Base-by-base conservation (phyloP, 2,113 vertebrate species). In the Vulpes ferrilata region DNA sequence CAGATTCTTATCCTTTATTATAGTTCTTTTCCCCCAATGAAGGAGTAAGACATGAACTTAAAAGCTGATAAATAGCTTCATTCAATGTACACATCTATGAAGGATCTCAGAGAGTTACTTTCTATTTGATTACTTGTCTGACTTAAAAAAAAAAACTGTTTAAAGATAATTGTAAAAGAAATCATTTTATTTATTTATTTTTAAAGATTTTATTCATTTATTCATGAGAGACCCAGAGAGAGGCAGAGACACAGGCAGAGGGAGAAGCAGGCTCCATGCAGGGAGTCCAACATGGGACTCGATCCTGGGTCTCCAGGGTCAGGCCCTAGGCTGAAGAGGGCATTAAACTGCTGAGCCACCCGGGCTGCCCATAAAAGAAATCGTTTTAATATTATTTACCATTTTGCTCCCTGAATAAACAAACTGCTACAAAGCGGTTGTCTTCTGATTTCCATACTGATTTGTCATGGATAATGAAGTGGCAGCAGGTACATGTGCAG, bases 31-130 rank as follows among this genome's bases (percentile, higher is more conserved):
- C 7, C 16, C n/a, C 93, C 78, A 83, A 27, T 35, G 53, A 86
- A n/a, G 51, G 0, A 88, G 57, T 65, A 91, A 95, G 59, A 82
- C 11, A 88, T 27, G 79, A 92, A 69, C 11, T 38, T 57, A 15
- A 96, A 97, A 86, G 57, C n/a, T 48, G 82, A 92, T 73, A 48
- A 93, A 73, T 12, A 87, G 30, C 3, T 95, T 88, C 25, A 22
- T 17, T 88, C 32, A 23, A 1, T 95, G 35, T 81, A 32, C 4
- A 3, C 15, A 64, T 35, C 15, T 85, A 12, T 9, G 64, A 35
- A 83, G 17, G 4, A 96, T 19, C 16, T 15, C 51, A 88, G 13
- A 67, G 13, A 71, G 13, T 90, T 69, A 16, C 19, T 74, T 95
- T 30, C 62, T 65, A 22, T 38, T 92, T 93, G 23, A 69, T 43